Percentiles rank a stretch among this genome's conserved stretches.
phyloP scores from a whole-genome alignment of 2,113 vertebrate genomes.

The Ctenodactylus gundi region DNA sequence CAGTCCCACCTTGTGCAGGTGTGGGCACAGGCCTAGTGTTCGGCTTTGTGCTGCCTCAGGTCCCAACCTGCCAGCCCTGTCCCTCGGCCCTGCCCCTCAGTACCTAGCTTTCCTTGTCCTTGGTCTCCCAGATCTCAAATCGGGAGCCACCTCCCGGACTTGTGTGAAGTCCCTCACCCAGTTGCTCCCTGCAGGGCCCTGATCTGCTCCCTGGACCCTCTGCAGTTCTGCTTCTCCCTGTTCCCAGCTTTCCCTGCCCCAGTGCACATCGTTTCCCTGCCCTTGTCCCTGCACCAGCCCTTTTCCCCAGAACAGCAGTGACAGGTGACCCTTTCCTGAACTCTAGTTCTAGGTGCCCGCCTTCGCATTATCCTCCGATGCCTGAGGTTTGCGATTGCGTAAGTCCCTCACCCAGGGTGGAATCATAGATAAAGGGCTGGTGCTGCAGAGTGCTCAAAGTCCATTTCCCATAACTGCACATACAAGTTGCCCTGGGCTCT shows the following conservation, averaged over 20 bases:
- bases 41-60: too few species aligned
- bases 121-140: too few species aligned
- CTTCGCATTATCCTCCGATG: neutral
- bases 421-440: neutral
- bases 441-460: neutral
- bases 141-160: neutral
- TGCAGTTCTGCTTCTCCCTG: rapidly evolving
- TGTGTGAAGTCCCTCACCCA: rapidly evolving
- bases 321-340: neutral
- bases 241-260: neutral
- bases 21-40: too few species aligned
- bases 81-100: neutral
- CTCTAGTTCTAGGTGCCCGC: neutral
- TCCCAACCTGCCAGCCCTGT: too few species aligned
- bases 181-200: neutral
- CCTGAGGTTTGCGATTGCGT: neutral
- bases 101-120: too few species aligned
- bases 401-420: neutral
- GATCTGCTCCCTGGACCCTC: neutral
- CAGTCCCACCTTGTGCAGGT: too few species aligned
- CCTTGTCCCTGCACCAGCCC: neutral
- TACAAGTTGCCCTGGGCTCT: neutral
- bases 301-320: neutral
- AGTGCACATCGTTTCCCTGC: neutral
- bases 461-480: neutral